Evolutionary conservation across 1,140 invertebrate species (phyloP), one percentile per base, ranked within the genome.

Genomic region (Nebria ingens): DNA sequence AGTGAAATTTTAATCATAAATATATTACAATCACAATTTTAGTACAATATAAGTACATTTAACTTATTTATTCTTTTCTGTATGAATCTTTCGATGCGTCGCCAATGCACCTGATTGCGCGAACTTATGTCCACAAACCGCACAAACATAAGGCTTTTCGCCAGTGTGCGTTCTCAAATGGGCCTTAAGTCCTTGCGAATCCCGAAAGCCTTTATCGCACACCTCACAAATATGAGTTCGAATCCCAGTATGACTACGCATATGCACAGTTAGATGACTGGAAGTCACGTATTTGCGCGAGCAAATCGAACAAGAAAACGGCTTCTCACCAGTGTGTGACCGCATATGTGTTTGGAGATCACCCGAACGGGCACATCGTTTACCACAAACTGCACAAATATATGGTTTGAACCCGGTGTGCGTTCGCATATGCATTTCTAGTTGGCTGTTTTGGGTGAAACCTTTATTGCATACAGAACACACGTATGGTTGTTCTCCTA

Each of bases 271-370:
- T 51, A 63, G 56, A 54, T 61, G 61, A 29, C 56, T 58, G 11
- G 59, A 61, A n/a, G 58, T 58, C 11, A 57, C 51, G 49, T 56
- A 89, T 38, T 78, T 74, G 55, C 80, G 82, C 2, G 73, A 70
- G 63, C 87, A 90, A 17, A 79, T 71, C 12, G 72, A 70, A 67
- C 87, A 91, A 38, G 76, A 70, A 66, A 83, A 89, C 6, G 87
- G 87, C 62, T 89, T 85, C 61, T 88, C 84, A 15, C 62, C 62
- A 4, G 60, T 63, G 22, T 68, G 66, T n/a, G 56, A 58, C 22
- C 66, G 51, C 25, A 60, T 58, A 56, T 68, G 66, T 29, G 59
- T 64, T 42, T 58, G 56, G 17, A 65, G 54, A 56, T 65, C 63
- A 4, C 65, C 63, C 34, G 61, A 61, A 25, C 62, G 54, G 9